Conservation (phyloP, 1,140 invertebrate genomes). For the Rhagoletis zephyria region DNA sequence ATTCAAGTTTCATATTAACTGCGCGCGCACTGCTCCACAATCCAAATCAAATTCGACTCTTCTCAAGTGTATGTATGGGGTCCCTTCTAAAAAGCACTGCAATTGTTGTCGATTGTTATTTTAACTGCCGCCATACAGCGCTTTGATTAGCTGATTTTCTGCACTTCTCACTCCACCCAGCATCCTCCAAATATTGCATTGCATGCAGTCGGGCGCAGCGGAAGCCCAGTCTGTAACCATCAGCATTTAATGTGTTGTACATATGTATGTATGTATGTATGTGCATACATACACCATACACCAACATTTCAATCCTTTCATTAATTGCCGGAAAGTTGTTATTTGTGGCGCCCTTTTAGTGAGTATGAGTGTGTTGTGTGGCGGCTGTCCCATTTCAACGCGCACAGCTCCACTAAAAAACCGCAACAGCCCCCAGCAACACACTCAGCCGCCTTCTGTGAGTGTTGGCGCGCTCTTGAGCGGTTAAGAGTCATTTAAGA, state of each 20-base stretch:
- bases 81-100: not conserved
- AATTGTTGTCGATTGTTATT: not conserved
- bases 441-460: not conserved
- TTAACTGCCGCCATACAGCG: not conserved
- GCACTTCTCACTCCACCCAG: not conserved
- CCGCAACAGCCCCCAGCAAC: not conserved
- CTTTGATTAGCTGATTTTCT: not conserved
- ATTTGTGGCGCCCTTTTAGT: constrained; percentile 14
- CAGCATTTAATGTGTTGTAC: not conserved
- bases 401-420: not conserved
- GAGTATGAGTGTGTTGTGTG: not conserved
- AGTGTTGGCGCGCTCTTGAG: not conserved
- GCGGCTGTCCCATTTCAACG: not conserved
- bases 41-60: not conserved
- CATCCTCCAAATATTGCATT: not conserved
- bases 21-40: not conserved
- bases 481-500: not conserved
- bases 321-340: constrained; percentile 50
- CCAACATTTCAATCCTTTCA: not conserved
- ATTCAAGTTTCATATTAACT: constrained; percentile 30
- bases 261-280: not conserved
- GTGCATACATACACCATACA: not conserved
- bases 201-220: not conserved
- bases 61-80: not conserved
- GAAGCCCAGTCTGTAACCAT: not conserved